Evolutionary conservation across 2,888 invertebrate genomes (phyloP).

Genomic region (Conistra vaccinii): DNA sequence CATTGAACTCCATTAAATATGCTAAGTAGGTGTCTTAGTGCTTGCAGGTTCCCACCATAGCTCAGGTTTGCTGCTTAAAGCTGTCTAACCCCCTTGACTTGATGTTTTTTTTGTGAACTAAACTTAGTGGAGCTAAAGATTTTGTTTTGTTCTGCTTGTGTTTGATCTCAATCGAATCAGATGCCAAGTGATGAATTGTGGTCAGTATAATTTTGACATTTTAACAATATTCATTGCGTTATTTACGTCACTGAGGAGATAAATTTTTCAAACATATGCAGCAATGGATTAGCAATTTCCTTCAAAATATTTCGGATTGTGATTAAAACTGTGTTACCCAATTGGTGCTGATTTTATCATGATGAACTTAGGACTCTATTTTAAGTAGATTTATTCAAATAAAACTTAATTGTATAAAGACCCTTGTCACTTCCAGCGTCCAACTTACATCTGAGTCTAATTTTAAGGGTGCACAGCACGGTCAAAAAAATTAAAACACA

Average conservation of each 20-base stretch:
- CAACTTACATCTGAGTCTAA: conserved; percentile 44
- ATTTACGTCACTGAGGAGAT: too few relatives aligned
- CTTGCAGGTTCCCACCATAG: background rate
- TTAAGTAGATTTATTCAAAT: too few relatives aligned
- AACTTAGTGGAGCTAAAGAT: background rate
- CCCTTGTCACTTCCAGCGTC: conserved; percentile 31
- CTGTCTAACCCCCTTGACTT: background rate
- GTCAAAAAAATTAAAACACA: conserved; percentile 68
- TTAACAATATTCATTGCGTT: too few relatives aligned
- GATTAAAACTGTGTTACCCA: too few relatives aligned
- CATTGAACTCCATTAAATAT: conserved; percentile 41
- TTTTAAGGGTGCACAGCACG: conserved; percentile 68
- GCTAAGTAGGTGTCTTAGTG: conserved; percentile 31
- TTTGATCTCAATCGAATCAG: too few relatives aligned
- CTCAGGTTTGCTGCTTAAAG: background rate
- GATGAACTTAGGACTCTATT: too few relatives aligned
- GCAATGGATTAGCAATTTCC: too few relatives aligned
- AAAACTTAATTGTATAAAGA: background rate
- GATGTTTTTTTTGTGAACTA: background rate
- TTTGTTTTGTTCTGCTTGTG: too few relatives aligned
- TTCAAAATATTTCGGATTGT: too few relatives aligned
- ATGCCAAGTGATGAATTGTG: background rate
- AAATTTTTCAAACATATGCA: too few relatives aligned
- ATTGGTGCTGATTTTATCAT: too few relatives aligned
- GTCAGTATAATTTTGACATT: too few relatives aligned